A percentile compares a stretch with the other conserved stretches of the same genome.
Evolutionary conservation across 37 sponge, comb jelly and placozoan genomes (phyloP).

Genomic region (Corticium candelabrum): DNA sequence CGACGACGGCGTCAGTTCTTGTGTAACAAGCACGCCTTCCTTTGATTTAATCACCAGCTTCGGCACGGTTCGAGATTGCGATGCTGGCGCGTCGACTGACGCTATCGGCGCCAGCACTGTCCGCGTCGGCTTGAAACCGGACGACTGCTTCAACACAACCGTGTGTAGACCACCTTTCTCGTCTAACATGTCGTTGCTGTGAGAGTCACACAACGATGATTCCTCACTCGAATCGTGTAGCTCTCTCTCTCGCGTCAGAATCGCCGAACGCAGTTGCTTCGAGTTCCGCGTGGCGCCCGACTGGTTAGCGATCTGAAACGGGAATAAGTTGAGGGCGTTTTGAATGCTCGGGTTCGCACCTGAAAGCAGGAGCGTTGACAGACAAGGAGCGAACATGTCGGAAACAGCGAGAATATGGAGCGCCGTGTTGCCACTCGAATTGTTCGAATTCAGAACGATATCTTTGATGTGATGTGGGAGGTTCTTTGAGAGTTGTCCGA

Average conservation of each 20-base stretch:
- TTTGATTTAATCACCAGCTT: neutral
- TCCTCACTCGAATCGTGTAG: too few relatives aligned
- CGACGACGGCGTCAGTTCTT: too few relatives aligned
- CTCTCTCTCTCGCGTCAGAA: too few relatives aligned
- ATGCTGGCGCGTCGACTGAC: too few relatives aligned
- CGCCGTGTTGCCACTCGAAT: neutral
- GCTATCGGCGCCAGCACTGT: too few relatives aligned
- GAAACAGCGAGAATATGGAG: neutral
- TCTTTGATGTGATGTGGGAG: neutral
- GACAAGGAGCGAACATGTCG: neutral
- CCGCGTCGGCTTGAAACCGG: too few relatives aligned
- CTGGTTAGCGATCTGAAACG: neutral
- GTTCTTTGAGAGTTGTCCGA: neutral
- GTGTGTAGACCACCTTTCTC: too few relatives aligned
- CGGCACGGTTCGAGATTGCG: too few relatives aligned
- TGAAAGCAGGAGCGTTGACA: neutral
- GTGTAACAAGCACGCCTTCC: neutral
- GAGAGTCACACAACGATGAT: too few relatives aligned
- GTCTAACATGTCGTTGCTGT: too few relatives aligned
- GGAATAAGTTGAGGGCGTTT: neutral
- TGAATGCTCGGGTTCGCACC: neutral
- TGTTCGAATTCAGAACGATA: neutral
- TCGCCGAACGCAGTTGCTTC: neutral
- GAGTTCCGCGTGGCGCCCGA: neutral
- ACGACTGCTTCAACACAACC: too few relatives aligned